Base-by-base conservation (phyloP, 2,113 vertebrate species). In the Lucifuga dentata region DNA sequence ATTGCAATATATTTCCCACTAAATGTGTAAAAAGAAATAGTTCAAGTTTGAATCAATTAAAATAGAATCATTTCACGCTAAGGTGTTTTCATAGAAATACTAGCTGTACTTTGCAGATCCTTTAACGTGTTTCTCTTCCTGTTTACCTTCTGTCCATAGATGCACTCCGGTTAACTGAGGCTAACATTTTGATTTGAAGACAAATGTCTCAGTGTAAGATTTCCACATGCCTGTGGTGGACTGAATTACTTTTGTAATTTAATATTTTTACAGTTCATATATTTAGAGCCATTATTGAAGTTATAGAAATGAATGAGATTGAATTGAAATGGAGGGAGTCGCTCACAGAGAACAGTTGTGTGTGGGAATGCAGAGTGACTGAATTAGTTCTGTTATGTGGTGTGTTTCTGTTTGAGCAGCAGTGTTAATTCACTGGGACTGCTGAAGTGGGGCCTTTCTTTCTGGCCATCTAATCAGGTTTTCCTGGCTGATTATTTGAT, bases 401-500 rank as follows among this genome's bases (percentile, higher is more conserved):
- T 38, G 8, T 68, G 71, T 76, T 78, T 62, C 51, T 59, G 41
- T 80, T 83, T 75, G 43, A 26, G 40, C 46, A 8, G 51, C 1
- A 38, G 63, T 46, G 70, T 83, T 71, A 43, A 78, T 77, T 81
- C 59, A 68, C 56, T 59, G 43, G 20, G 36, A 63, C 51, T 40
- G 38, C 68, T 76, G 46, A 86, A 72, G 71, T 70, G 59, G 76
- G 24, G 24, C 19, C 55, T 78, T 62, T 81, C 55, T 80, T 65
- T 74, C 33, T 48, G 53, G 50, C 17, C 35, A 29, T 67, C 39
- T 84, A 80, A 87, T 83, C 68, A 61, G 26, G 60, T 84, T 81
- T 78, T 68, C 63, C 75, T 51, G 29, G 39, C 68, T 73, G 70
- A 75, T 86, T 83, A 83, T 84, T 86, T 84, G 76, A 85, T 83